These are phyloP conservation scores for Drosophila merina DNA, from an alignment of 2,888 invertebrate genomes.

Conservation along the genomic window DNA sequence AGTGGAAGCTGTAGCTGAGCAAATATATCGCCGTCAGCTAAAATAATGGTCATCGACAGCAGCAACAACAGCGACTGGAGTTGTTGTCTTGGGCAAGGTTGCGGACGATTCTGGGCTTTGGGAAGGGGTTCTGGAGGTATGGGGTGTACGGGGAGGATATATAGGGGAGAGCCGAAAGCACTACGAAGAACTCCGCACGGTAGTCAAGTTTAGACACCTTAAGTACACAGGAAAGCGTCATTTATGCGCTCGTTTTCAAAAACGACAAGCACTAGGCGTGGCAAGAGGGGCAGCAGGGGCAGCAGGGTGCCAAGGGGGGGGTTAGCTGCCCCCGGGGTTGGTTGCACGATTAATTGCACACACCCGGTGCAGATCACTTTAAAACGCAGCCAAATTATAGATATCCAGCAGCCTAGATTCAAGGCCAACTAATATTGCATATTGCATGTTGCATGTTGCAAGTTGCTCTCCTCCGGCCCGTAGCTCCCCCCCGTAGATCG, in stretches of 20 bases:
- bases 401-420: constrained; percentile 48
- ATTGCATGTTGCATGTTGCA: constrained; percentile 15
- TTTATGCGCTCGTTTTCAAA: constrained; percentile 72
- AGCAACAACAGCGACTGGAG: constrained; percentile 29
- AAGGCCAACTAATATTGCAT: constrained; percentile 60
- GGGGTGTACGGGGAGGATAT: background rate
- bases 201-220: constrained; percentile 80
- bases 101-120: constrained; percentile 51
- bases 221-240: constrained; percentile 80
- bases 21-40: constrained; percentile 63
- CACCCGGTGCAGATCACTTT: constrained; percentile 46
- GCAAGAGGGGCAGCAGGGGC: constrained; percentile 22
- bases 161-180: background rate
- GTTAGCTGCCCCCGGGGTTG: constrained; percentile 22
- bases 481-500: constrained; percentile 49
- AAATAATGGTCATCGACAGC: constrained; percentile 75
- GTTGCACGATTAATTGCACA: constrained; percentile 68
- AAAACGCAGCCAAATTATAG: constrained; percentile 55
- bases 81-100: constrained; percentile 71
- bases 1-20: constrained; percentile 48
- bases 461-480: constrained; percentile 1
- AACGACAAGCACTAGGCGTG: constrained; percentile 72
- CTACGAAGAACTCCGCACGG: constrained; percentile 55
- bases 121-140: constrained; percentile 16
- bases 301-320: background rate